Evolutionary conservation across 2,888 invertebrate genomes (phyloP), one percentile per base, ranked within the genome.

Genomic region (Hydrotaea cyrtoneurina): DNA sequence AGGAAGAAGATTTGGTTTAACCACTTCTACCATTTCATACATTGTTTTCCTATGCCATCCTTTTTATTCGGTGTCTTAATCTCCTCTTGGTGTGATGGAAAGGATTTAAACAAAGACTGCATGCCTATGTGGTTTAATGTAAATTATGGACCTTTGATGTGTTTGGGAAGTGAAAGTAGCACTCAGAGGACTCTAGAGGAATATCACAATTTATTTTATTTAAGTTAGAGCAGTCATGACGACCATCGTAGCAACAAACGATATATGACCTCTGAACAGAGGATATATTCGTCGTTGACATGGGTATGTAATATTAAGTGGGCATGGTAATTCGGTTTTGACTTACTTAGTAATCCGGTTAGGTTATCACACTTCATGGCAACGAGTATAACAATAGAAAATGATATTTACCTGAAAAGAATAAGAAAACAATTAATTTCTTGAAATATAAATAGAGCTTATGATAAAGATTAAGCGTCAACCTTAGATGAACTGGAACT

Each of bases 101-200:
- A 62, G 62, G 62, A 62, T 62, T 62, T 31, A 62, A 62, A 62
- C 62, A 62, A 62, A 62, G 62, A 17, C 31, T n/a, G n/a, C 62
- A 23, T 59, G 26, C n/a, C n/a, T n/a, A 26, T 31, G 62, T 62
- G 31, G 62, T 26, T n/a, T n/a, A n/a, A 62, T 36, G 15, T n/a
- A 62, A 62, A 62, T 62, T 62, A n/a, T 50, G 62, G 26, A 4
- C 17, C 36, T 62, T 62, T 62, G 62, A 62, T 21, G 13, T 15
- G 4, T 7, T 2, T 36, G 55, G 19, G 36, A n/a, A 17, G n/a
- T 13, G 36, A 31, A n/a, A 36, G 36, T 31, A 13, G 59, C 15
- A 31, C 1, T 15, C 7, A 23, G n/a, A 62, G 31, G 62, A 62
- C 62, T 31, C 62, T 31, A 26, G 62, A n/a, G 62, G 62, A 62